Evolutionary conservation across 2,113 vertebrate genomes (phyloP), one percentile per base, ranked within the genome.

Genomic region (Laterallus jamaicensis): DNA sequence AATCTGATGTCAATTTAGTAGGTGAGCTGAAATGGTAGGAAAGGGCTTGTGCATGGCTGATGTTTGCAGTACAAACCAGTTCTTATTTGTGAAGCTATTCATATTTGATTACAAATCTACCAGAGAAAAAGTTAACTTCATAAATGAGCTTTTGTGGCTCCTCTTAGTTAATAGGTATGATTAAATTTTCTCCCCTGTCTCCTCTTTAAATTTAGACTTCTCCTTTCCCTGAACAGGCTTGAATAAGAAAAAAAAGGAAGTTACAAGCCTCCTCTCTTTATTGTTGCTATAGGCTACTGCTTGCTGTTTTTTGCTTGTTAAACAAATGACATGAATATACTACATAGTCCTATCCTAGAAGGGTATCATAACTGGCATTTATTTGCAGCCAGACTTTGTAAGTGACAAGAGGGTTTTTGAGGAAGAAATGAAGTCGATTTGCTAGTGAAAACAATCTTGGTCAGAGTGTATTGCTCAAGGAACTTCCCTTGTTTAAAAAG

Each of bases 381-480:
- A 40, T 78, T 63, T 87, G 70, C 63, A 80, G 67, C 19, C 25
- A 82, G 62, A 12, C 60, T 76, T 24, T 28, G 12, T 39, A 56
- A 94, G 12, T 52, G 42, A 6, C 66, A 79, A 60, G 39, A 86
- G n/a, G 6, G 50, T 82, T 89, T 86, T 25, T 84, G 66, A 66
- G 69, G 56, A 89, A 82, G 73, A 85, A 73, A 58, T 16, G 7
- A 79, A n/a, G 7, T 2, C 4, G 18, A 26, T 79, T 90, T 11
- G 22, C 58, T 67, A 81, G 84, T 1, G 3, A 70, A 64, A 58
- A 79, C 22, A 22, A 19, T 60, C 75, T 77, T 80, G 26, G n/a
- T 88, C 64, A 83, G 59, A 70, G 20, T 21, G 28, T 74, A 35
- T 92, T 94, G 77, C 82, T 88, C 49, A 95, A 93, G 85, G 42